A percentile compares a stretch with the other conserved stretches of the same genome.
phyloP scores from a whole-genome alignment of 2,797 vertebrate species.

The Enteromius viviparus region DNA sequence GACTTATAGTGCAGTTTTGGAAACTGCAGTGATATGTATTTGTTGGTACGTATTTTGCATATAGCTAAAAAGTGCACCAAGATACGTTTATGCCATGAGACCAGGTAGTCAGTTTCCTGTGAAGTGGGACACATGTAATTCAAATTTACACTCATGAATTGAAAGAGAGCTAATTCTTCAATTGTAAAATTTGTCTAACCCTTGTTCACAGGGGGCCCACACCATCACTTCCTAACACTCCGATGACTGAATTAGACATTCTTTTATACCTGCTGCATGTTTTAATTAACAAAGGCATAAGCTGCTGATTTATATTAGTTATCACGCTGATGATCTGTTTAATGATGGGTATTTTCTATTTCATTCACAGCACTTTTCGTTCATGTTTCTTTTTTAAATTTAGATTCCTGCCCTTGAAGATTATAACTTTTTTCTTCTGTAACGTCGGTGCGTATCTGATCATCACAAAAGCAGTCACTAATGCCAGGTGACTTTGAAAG shows the following conservation, averaged over 20 bases:
- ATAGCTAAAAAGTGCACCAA: too few relatives aligned
- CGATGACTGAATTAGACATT: slow-evolving; percentile 6
- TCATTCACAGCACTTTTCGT: slow-evolving; percentile 8
- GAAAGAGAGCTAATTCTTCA: background rate
- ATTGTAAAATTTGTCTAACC: background rate
- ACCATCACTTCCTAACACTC: background rate
- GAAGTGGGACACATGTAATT: background rate
- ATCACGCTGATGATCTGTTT: background rate
- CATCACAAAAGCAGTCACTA: slow-evolving; percentile 11
- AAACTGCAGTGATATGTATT: too few relatives aligned
- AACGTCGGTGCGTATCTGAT: background rate
- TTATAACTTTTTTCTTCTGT: slow-evolving; percentile 6
- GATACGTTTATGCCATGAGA: too few relatives aligned
- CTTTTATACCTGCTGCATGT: slow-evolving; percentile 24
- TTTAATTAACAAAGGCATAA: slow-evolving; percentile 32
- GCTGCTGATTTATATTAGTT: slow-evolving; percentile 18
- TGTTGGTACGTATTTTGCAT: too few relatives aligned
- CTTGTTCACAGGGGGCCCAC: slow-evolving; percentile 2
- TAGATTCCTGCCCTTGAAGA: slow-evolving; percentile 1
- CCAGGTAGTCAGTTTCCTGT: background rate
- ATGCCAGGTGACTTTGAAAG: slow-evolving; percentile 26
- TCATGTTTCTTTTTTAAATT: slow-evolving; percentile 8
- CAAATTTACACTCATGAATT: background rate
- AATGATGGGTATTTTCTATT: slow-evolving; percentile 2
- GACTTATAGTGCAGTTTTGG: too few relatives aligned